Conservation (phyloP, 2,797 vertebrate species). For the Benthosema pterotum region DNA sequence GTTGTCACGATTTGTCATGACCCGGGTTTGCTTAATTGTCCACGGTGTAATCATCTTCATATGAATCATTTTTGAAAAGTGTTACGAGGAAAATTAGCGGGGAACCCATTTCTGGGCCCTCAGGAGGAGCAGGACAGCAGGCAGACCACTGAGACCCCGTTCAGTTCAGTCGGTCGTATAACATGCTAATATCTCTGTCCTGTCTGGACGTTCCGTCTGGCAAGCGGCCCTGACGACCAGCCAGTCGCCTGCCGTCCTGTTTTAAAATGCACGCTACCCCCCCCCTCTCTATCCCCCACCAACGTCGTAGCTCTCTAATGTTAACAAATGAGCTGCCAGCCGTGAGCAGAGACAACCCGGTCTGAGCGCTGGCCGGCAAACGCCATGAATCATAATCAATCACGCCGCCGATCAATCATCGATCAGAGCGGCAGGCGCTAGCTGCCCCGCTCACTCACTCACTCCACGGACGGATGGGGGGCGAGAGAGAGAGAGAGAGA, state of each 20-base stretch:
- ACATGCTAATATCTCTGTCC: background rate
- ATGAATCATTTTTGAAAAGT: too few species aligned
- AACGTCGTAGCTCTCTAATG: constrained; percentile 36
- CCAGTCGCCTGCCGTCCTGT: background rate
- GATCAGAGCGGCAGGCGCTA: constrained; percentile 13
- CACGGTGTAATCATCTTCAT: too few species aligned
- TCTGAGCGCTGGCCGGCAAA: constrained; percentile 41
- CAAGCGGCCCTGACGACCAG: background rate
- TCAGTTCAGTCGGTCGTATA: background rate
- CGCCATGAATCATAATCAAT: constrained; percentile 68
- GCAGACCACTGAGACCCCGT: background rate
- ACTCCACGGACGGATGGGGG: background rate
- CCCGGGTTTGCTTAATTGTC: too few species aligned
- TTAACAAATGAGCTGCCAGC: constrained; percentile 68
- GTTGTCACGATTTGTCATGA: too few species aligned
- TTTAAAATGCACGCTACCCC: constrained; percentile 45
- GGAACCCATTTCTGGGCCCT: too few species aligned
- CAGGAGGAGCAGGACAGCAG: too few species aligned
- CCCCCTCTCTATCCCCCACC: constrained; percentile 34
- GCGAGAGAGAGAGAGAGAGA: background rate
- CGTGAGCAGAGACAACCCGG: constrained; percentile 20
- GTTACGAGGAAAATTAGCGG: too few species aligned
- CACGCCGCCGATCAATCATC: constrained; percentile 62
- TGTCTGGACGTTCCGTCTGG: too few species aligned
- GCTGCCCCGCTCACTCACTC: constrained; percentile 4